These are phyloP conservation scores for Pyrrhosoma nymphula DNA, from an alignment of 2,888 invertebrate species.

Conservation along the genomic window DNA sequence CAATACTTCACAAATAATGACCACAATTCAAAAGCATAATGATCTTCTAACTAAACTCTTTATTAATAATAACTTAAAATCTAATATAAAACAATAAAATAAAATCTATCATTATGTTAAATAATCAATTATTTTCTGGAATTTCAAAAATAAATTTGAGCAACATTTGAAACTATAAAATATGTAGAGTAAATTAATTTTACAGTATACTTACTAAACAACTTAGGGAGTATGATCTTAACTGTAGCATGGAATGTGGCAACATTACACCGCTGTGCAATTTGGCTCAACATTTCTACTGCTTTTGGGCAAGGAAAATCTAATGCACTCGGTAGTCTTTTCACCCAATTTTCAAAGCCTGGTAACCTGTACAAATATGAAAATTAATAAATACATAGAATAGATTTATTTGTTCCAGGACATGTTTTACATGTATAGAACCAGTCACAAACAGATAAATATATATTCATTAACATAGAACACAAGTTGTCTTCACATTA, in stretches of 20 bases:
- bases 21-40: no score
- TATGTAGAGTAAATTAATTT: background rate
- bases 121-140: no score
- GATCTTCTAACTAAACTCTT: no score
- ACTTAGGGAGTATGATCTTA: constrained; percentile 26
- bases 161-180: no score
- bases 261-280: constrained; percentile 38
- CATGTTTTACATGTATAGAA: no score
- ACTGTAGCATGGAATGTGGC: background rate
- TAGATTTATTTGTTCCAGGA: no score
- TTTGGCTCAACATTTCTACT: background rate
- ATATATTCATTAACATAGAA: no score
- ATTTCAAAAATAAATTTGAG: no score
- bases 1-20: background rate
- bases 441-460: no score
- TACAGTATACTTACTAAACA: constrained; percentile 15
- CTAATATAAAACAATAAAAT: no score
- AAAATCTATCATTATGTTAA: background rate
- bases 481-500: no score
- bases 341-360: background rate
- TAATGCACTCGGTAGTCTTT: background rate
- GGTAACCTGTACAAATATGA: background rate
- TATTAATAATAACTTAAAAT: no score
- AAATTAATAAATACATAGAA: background rate
- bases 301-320: background rate